Base-by-base conservation (phyloP, 1,140 invertebrate species). In the Armadillidium nasatum region DNA sequence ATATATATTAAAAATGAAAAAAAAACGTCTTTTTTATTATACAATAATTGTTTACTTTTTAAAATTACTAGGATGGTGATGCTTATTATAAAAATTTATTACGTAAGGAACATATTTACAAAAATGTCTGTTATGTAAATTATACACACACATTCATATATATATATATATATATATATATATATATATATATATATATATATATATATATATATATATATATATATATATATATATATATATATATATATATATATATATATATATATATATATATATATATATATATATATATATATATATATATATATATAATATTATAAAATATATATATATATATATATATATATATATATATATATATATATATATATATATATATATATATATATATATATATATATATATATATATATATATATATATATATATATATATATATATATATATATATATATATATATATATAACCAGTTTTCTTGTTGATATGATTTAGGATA, bases 51-150 rank as follows among this genome's bases (percentile, higher is more conserved):
- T 78, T 78, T 50, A 50, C 15, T 50, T 78, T 78, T 73, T n/a
- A n/a, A 78, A 78, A 45, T 78, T 75, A 73, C 73, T 78, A 78
- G 75, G 75, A 78, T 78, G 75, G 77, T 76, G 74, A 78, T 78
- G 77, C 75, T 78, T 73, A 73, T 78, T 78, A 74, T 75, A 73
- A 75, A 75, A 75, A 75, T 75, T 78, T 78, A 71, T 75, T 75
- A 75, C 77, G 75, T 74, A 75, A 66, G 75, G 70, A 74, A 71
- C 33, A 33, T 33, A 3, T 33, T 33, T 33, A 33, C 7, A 3
- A 60, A 60, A 60, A 60, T 2, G 1, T 60, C 19, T 15, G 11
- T 60, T 60, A 60, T 19, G 11, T 19, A 60, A 60, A 60, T 60
- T 60, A 60, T 19, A 60, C 7, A 7, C 50, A 60, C 50, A 15